Evolutionary conservation across 2,113 vertebrate genomes (phyloP), one percentile per base, ranked within the genome.

Genomic region (Crotalus tigris): DNA sequence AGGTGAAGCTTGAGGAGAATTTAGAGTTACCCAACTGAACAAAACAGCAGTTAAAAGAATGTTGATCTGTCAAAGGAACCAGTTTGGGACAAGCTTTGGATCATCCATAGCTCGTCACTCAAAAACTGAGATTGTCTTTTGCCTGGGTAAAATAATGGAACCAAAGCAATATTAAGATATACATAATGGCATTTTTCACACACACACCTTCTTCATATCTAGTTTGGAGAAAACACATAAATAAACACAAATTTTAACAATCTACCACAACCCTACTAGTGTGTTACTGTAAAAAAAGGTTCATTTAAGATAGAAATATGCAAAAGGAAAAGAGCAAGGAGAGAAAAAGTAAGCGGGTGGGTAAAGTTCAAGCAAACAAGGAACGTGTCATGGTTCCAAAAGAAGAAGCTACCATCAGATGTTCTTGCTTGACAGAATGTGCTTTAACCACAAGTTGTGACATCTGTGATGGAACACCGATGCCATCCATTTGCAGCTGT

Each of bases 1-100:
- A 69, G 51, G 55, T 91, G 87, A 94, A 93, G 88, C n/a, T 4
- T 4, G 91, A 94, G 95, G 95, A 85, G 69, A 91, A 85, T 90
- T 54, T 39, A n/a, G 64, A 91, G 49, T 13, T 53, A 12, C 6
- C 21, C 33, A 21, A 69, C 15, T 55, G 61, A 15, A 51, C 3
- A 81, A 39, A 81, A 39, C 17, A 54, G 21, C 11, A 21, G 9
- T 44, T 21, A 3, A 33, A 53, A 55, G 51, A 88, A 81, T 44
- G 3, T 8, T 81, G 54, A 44, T 9, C 33, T 81, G 8, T 81
- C 33, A 81, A 81, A 81, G 33, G 17, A 81, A 81, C 44, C 44
- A 21, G 24, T 61, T 61, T 29, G 24, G 59, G 59, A 61, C 59
- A 26, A 1, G 6, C 39, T 9, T 33, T 81, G 75, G 69, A 81